Evolutionary conservation across 53 echinoderm and acorn worm genomes (phyloP).

Genomic region (Pentamera pediparva): DNA sequence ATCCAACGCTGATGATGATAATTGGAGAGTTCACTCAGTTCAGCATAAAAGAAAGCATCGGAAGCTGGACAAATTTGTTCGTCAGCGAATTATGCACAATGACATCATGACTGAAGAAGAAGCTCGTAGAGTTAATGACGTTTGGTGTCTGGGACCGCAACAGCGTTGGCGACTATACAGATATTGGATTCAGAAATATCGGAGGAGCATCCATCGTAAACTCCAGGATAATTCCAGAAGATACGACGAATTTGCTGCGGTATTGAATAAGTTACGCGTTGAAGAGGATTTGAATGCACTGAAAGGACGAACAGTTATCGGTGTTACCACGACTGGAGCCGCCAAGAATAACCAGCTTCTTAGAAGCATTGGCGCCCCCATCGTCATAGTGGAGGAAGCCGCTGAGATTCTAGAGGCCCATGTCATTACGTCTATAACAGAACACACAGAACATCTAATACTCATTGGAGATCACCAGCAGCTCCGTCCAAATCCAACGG

Average conservation of each 20-base stretch:
- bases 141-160: slow-evolving; percentile 24
- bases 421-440: slow-evolving; percentile 67
- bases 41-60: too few relatives aligned
- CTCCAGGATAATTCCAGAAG: not conserved
- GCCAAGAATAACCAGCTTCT: slow-evolving; percentile 47
- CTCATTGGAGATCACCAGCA: slow-evolving; percentile 98
- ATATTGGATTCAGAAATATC: slow-evolving; percentile 44
- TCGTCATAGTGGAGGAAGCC: slow-evolving; percentile 84
- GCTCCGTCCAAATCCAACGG: slow-evolving; percentile 82
- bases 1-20: not conserved
- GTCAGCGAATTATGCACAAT: too few relatives aligned
- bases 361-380: slow-evolving; percentile 43
- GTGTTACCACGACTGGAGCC: slow-evolving; percentile 77
- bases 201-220: not conserved
- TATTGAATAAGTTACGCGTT: slow-evolving; percentile 32
- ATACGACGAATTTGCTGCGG: not conserved
- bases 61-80: too few relatives aligned
- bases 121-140: slow-evolving; percentile 15
- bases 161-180: slow-evolving; percentile 67
- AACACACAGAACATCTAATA: slow-evolving; percentile 73
- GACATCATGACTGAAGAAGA: not conserved
- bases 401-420: slow-evolving; percentile 96
- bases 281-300: slow-evolving; percentile 27
- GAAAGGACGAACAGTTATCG: slow-evolving; percentile 39
- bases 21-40: too few relatives aligned